A percentile compares a stretch with the other conserved stretches of the same genome.
Evolutionary conservation across 2,113 vertebrate genomes (phyloP).

Genomic region (Chinchilla lanigera): DNA sequence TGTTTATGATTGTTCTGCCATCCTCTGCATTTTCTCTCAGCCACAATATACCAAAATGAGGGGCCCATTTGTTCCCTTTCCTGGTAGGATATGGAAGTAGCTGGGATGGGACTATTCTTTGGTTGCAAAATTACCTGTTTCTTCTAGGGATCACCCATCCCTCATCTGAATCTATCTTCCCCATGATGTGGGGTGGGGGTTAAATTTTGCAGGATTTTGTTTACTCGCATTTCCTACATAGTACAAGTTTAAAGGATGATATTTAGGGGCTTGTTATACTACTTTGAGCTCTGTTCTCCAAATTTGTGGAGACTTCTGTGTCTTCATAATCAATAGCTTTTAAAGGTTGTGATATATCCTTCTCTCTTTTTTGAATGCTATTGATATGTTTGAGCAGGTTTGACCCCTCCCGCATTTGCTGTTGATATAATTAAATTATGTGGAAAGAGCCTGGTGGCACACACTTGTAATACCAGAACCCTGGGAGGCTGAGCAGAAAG

Average conservation of each 20-base stretch:
- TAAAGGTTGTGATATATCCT: background rate
- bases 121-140: background rate
- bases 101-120: background rate
- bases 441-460: background rate
- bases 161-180: background rate
- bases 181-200: background rate
- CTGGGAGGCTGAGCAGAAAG: background rate
- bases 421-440: conserved; percentile 30
- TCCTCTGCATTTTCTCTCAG: background rate
- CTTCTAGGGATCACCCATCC: background rate
- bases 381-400: background rate
- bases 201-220: conserved; percentile 15
- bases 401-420: background rate
- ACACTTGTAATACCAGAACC: background rate
- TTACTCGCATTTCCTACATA: background rate
- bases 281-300: background rate
- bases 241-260: background rate
- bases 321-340: background rate
- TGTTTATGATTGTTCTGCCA: background rate
- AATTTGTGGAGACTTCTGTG: background rate
- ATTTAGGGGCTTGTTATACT: background rate
- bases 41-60: background rate
- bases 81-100: background rate
- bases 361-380: background rate
- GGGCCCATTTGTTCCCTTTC: background rate